These are phyloP conservation scores for Pitta sordida DNA, from an alignment of 2,113 vertebrate genomes.

Conservation along the genomic window DNA sequence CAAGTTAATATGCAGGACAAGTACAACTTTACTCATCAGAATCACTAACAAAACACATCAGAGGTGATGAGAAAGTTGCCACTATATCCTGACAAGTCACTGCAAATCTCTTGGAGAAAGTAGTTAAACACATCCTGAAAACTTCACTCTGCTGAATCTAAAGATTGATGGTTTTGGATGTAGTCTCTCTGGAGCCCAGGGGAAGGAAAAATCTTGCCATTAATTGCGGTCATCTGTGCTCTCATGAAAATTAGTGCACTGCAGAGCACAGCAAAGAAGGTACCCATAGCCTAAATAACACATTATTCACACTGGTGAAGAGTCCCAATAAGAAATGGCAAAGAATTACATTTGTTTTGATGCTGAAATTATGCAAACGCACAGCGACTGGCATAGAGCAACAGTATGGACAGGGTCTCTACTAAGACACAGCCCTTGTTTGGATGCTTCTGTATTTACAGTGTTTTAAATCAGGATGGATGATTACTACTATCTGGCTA, in stretches of 20 bases:
- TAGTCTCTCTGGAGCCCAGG: background rate
- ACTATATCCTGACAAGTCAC: background rate
- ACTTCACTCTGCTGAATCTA: background rate
- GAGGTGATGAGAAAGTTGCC: background rate
- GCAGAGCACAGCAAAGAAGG: background rate
- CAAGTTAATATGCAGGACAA: background rate
- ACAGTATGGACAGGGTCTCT: background rate
- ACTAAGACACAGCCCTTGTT: background rate
- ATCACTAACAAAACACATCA: background rate
- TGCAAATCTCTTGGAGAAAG: background rate
- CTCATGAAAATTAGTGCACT: background rate
- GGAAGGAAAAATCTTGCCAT: background rate
- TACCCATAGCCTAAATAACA: background rate
- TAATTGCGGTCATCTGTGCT: background rate
- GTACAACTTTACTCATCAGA: background rate
- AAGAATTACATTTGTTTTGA: background rate
- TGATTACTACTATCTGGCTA: fast-evolving
- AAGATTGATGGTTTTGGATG: background rate
- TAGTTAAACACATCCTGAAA: background rate
- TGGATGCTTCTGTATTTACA: background rate
- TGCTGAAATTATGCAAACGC: background rate
- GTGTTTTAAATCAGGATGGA: background rate
- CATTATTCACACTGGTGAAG: background rate
- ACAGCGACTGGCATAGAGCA: background rate
- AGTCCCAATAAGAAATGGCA: background rate